Base-by-base conservation (phyloP, 2,797 vertebrate genomes). In the Chaenodraco wilsoni region DNA sequence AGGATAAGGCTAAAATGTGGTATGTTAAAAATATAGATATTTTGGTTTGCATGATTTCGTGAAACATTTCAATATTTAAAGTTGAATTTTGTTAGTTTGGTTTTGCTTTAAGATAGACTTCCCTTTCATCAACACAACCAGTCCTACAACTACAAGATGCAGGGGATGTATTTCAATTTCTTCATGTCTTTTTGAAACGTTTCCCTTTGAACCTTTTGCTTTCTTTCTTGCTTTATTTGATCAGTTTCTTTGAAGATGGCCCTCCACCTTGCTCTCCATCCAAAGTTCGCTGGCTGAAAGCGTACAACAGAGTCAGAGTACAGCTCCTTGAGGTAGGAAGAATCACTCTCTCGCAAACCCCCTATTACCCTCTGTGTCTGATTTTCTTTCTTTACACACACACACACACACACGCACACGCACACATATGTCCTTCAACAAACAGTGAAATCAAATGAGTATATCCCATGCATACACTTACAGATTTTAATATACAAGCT, bases 231-330 rank as follows among this genome's bases (percentile, higher is more conserved):
- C 68, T 54, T 73, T 48, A 70, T 74, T 52, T 72, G 56, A 23
- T 67, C 73, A 95, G 89, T 79, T 87, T 93, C 75, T 81, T 79
- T 44, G 94, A 95, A 51, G 88, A 86, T 5, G 94, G 91, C 9
- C 91, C 93, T 41, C 96, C 92, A 4, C 95, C 92, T 0, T 96
- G 97, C 81, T 94, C 96, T 57, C 96, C 96, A 1, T 95, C 96
- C 55, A 96, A 89, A 86, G 95, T 96, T 7, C 95, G 87, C 19
- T 99, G 98, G 98, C 94, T 99, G 71, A 96, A 96, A 91, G 97
- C 95, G 55, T 97, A 98, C 88, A 97, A 92, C 92, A 97, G 95
- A 95, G 96, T 99, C 54, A 94, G 95, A 82, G 89, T 95, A 51
- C 95, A 89, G 77, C 94, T 98, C n/a, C 96, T 95, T 2, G 93